Conservation (phyloP, 1,140 invertebrate species). For the Conopomorpha cramerella region DNA sequence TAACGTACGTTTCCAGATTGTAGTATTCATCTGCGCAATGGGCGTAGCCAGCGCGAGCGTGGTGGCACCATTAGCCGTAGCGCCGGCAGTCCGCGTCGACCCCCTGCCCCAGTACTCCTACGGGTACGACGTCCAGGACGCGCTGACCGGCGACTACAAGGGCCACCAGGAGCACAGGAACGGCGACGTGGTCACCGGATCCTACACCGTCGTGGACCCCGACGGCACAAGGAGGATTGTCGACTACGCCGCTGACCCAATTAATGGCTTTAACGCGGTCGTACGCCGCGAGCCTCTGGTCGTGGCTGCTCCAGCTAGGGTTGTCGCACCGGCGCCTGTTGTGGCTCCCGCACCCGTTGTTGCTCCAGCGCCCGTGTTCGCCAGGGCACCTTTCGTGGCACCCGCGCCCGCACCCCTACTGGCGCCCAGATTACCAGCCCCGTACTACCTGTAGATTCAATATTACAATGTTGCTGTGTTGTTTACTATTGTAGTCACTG, state of each 20-base stretch:
- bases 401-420: slow-evolving; percentile 8
- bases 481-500: slow-evolving; percentile 9
- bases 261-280: slow-evolving; percentile 68
- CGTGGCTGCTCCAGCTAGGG: slow-evolving; percentile 23
- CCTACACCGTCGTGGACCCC: slow-evolving; percentile 63
- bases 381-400: slow-evolving; percentile 10
- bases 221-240: slow-evolving; percentile 64
- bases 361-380: slow-evolving; percentile 15
- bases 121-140: slow-evolving; percentile 65
- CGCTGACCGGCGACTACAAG: slow-evolving; percentile 66
- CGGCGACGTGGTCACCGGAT: slow-evolving; percentile 65
- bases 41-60: slow-evolving; percentile 30
- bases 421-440: slow-evolving; percentile 20
- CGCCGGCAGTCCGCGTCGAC: slow-evolving; percentile 39
- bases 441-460: slow-evolving; percentile 46
- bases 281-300: slow-evolving; percentile 49
- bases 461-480: slow-evolving; percentile 55
- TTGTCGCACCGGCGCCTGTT: slow-evolving; percentile 25
- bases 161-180: slow-evolving; percentile 65
- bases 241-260: slow-evolving; percentile 63
- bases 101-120: slow-evolving; percentile 66
- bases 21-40: slow-evolving; percentile 47
- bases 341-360: slow-evolving; percentile 10
- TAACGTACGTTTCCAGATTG: slow-evolving; percentile 33
- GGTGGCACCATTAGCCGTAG: slow-evolving; percentile 13